phyloP scores from a whole-genome alignment of 2,113 vertebrate genomes.

The Micronycteris hirsuta region DNA sequence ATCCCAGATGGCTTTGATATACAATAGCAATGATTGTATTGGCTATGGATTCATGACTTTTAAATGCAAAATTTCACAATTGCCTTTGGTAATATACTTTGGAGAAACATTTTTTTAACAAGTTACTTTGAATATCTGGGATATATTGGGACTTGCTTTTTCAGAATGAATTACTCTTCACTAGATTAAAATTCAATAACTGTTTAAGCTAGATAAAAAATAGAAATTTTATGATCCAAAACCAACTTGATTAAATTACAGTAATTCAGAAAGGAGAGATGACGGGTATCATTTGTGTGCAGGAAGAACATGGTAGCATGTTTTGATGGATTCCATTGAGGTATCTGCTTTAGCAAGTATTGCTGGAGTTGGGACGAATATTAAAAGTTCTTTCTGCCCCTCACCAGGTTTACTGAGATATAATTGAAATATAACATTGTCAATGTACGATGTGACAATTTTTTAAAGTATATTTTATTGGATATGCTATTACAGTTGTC shows the following conservation, averaged over 20 bases:
- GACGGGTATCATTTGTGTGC: neutral
- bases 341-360: neutral
- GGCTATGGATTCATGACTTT: neutral
- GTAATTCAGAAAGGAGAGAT: neutral
- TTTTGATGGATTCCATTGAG: slow-evolving; percentile 7
- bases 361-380: neutral
- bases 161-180: slow-evolving; percentile 1
- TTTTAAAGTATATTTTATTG: too few species aligned
- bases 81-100: neutral
- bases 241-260: neutral
- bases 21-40: neutral
- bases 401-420: neutral
- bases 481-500: too few species aligned
- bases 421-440: neutral
- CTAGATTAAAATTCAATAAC: neutral
- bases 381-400: neutral
- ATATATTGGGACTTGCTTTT: neutral
- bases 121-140: neutral
- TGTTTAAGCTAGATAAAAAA: neutral
- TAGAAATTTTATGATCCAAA: neutral
- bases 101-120: neutral
- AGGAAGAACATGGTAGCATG: neutral
- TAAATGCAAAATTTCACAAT: neutral
- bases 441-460: neutral
- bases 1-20: neutral